Evolutionary conservation across 1,140 invertebrate species (phyloP).

Genomic region (Drosophila setifemur): DNA sequence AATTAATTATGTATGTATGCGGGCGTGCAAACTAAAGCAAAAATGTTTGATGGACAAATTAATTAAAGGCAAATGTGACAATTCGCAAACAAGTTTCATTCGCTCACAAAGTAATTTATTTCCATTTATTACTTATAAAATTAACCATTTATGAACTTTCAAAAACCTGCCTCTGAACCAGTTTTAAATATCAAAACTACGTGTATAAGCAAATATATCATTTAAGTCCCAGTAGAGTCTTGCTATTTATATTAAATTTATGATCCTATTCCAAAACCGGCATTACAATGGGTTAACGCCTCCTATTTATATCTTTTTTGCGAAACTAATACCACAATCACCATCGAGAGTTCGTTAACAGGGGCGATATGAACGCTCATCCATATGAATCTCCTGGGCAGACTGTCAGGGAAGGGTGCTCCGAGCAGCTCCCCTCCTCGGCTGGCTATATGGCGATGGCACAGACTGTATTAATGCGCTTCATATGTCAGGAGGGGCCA

Average conservation of each 20-base stretch:
- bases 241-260: too few species aligned
- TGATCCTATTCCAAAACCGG: too few species aligned
- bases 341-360: constrained; percentile 11
- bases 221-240: too few species aligned
- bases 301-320: not conserved
- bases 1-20: constrained; percentile 41
- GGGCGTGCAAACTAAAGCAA: not conserved
- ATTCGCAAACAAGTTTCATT: too few species aligned
- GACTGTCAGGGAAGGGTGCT: constrained; percentile 11
- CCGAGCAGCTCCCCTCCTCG: not conserved
- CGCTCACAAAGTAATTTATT: too few species aligned
- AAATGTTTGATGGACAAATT: not conserved
- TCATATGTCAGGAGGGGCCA: constrained; percentile 46
- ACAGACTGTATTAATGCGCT: constrained; percentile 50
- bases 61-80: not conserved
- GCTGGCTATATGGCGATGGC: constrained; percentile 1
- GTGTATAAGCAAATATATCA: too few species aligned
- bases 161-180: too few species aligned
- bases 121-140: too few species aligned
- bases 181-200: too few species aligned
- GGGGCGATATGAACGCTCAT: not conserved
- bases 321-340: not conserved
- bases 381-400: constrained; percentile 14
- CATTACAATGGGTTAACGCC: too few species aligned
- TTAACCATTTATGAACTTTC: too few species aligned